These are phyloP conservation scores for Radopholus similis DNA, from an alignment of 1,140 invertebrate species.

Conservation along the genomic window DNA sequence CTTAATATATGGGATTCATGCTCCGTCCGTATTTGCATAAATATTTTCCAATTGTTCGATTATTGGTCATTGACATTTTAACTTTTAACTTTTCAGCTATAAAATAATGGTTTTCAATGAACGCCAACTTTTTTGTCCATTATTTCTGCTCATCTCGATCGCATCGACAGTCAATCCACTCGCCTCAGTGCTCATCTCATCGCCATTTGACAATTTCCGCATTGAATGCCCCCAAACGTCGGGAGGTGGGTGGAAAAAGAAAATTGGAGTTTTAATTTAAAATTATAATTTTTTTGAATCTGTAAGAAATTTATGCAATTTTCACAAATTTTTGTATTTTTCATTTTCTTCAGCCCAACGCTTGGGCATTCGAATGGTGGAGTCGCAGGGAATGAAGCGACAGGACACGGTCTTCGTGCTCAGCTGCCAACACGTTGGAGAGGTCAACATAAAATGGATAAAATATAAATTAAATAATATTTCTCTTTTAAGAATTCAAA, in stretches of 20 bases:
- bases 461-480: no score
- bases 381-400: conserved; percentile 55
- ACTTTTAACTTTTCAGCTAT: no score
- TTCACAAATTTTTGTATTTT: background rate
- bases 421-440: conserved; percentile 49
- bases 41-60: no score
- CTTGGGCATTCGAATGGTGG: conserved; percentile 51
- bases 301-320: conserved; percentile 1
- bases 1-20: no score
- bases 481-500: conserved; percentile 3
- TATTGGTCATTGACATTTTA: no score
- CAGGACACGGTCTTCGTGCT: conserved; percentile 56
- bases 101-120: no score
- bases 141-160: no score
- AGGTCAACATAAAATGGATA: conserved; percentile 27
- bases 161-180: conserved; percentile 9
- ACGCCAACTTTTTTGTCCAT: no score
- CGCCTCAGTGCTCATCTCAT: conserved; percentile 50
- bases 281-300: background rate
- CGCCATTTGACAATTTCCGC: conserved; percentile 58
- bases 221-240: conserved; percentile 57
- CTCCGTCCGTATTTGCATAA: no score
- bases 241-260: conserved; percentile 34
- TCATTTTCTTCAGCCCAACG: conserved; percentile 23
- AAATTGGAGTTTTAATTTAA: conserved; percentile 2